phyloP scores from a whole-genome alignment of 2,888 invertebrate species.

The Philonicus albiceps region DNA sequence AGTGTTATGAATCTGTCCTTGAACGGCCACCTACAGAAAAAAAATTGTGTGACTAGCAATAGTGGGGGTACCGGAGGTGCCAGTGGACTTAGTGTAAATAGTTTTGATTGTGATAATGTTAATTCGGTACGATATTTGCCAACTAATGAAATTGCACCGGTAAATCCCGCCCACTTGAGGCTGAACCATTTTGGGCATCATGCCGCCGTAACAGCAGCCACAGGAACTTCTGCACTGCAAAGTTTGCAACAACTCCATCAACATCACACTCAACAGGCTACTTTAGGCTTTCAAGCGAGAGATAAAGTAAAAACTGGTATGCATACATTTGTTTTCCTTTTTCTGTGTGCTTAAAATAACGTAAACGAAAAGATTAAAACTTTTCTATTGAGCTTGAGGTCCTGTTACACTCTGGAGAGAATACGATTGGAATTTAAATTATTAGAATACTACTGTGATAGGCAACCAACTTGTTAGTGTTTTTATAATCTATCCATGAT shows the following conservation, averaged over 20 bases:
- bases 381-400: too few species aligned
- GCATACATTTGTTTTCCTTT: background rate
- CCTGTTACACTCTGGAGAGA: too few species aligned
- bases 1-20: constrained; percentile 63
- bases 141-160: constrained; percentile 21
- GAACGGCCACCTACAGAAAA: constrained; percentile 52
- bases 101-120: constrained; percentile 58
- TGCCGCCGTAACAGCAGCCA: constrained; percentile 53
- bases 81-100: constrained; percentile 51
- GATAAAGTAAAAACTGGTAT: constrained; percentile 55
- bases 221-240: constrained; percentile 60
- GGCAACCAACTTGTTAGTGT: too few species aligned
- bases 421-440: too few species aligned
- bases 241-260: constrained; percentile 63
- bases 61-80: constrained; percentile 28
- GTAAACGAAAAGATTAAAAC: too few species aligned
- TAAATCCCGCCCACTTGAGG: constrained; percentile 49
- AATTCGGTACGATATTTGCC: constrained; percentile 51
- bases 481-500: too few species aligned
- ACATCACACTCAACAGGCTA: constrained; percentile 60
- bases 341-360: background rate
- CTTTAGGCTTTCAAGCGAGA: constrained; percentile 55
- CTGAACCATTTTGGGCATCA: constrained; percentile 51
- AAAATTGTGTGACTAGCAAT: constrained; percentile 18
- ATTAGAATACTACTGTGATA: too few species aligned